These are phyloP conservation scores for Chiloscyllium plagiosum DNA, from an alignment of 2,113 vertebrate species.

Conservation along the genomic window DNA sequence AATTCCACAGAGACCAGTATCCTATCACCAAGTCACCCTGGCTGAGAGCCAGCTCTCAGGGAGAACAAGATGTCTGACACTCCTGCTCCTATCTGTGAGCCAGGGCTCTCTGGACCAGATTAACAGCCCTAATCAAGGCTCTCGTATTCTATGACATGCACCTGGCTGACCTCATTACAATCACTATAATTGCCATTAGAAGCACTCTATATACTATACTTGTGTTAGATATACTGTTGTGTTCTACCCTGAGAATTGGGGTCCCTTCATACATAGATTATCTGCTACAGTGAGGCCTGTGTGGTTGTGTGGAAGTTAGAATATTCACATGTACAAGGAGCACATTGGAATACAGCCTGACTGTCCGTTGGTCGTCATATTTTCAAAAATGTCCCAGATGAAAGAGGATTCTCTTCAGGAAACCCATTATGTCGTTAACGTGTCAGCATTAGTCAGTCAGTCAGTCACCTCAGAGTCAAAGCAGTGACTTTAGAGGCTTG, in stretches of 20 bases:
- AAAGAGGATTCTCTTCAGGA: neutral
- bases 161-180: too few species aligned
- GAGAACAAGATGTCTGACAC: too few species aligned
- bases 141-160: too few species aligned
- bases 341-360: neutral
- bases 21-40: too few species aligned
- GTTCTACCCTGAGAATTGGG: neutral
- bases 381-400: neutral
- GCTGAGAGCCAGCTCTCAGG: too few species aligned
- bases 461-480: neutral
- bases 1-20: too few species aligned
- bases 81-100: too few species aligned
- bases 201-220: neutral
- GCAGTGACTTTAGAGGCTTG: neutral
- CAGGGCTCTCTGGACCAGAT: too few species aligned
- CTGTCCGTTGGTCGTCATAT: neutral
- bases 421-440: neutral
- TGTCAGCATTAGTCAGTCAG: neutral
- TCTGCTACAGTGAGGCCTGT: neutral
- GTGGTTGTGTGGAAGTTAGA: neutral
- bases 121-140: too few species aligned
- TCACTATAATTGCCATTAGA: neutral
- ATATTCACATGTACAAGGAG: neutral
- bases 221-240: neutral
- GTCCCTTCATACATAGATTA: neutral